Percentiles rank a stretch among this genome's conserved stretches.
Evolutionary conservation across 2,888 invertebrate genomes (phyloP).

Genomic region (Epinotia brunnichana): DNA sequence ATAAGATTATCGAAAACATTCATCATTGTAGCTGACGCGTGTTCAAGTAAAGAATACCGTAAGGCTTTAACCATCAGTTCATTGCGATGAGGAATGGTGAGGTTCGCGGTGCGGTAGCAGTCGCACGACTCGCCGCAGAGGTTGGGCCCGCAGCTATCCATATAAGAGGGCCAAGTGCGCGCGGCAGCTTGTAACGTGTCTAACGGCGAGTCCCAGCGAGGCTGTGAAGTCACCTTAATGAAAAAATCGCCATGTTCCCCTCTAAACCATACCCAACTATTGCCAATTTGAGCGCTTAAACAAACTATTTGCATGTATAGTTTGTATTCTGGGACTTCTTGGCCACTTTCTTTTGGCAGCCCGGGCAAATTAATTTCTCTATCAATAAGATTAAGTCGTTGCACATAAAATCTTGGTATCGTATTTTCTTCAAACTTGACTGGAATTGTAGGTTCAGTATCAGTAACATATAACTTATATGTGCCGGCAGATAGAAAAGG

Average conservation of each 20-base stretch:
- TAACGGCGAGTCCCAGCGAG: slow-evolving; percentile 72
- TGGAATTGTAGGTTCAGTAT: slow-evolving; percentile 69
- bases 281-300: slow-evolving; percentile 68
- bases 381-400: slow-evolving; percentile 70
- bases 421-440: slow-evolving; percentile 57
- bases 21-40: slow-evolving; percentile 72
- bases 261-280: slow-evolving; percentile 76
- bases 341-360: slow-evolving; percentile 62
- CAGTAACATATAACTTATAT: slow-evolving; percentile 64
- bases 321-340: slow-evolving; percentile 65
- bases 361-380: slow-evolving; percentile 65
- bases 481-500: slow-evolving; percentile 61
- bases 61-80: slow-evolving; percentile 72
- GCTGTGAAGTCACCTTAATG: slow-evolving; percentile 69
- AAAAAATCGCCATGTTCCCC: slow-evolving; percentile 74
- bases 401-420: slow-evolving; percentile 63
- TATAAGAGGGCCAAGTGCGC: slow-evolving; percentile 68
- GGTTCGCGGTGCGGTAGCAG: slow-evolving; percentile 69
- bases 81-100: slow-evolving; percentile 73
- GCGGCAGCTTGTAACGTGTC: slow-evolving; percentile 69
- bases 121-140: slow-evolving; percentile 75
- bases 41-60: slow-evolving; percentile 69
- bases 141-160: slow-evolving; percentile 72
- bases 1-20: slow-evolving; percentile 69
- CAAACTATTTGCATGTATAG: slow-evolving; percentile 71